Conservation (phyloP, 2,113 vertebrate species). For the Noturus placidus region DNA sequence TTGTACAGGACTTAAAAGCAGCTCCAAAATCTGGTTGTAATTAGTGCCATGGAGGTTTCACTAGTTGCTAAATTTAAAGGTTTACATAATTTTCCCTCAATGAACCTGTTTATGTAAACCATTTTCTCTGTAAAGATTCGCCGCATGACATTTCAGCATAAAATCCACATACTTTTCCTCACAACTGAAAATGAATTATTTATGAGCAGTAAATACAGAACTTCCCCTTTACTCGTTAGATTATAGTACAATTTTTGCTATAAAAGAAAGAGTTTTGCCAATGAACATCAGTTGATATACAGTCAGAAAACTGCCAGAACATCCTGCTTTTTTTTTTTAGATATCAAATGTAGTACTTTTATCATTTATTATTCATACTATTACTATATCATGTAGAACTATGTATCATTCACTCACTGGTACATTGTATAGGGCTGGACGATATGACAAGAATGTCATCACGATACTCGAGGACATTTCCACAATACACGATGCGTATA, state of each 20-base stretch:
- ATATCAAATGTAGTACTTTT: not conserved
- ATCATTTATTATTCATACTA: too few relatives aligned
- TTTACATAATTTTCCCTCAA: not conserved
- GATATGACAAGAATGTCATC: too few relatives aligned
- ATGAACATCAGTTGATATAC: not conserved
- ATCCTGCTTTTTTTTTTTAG: not conserved
- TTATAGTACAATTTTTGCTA: not conserved
- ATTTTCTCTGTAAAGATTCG: not conserved
- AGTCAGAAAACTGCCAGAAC: not conserved
- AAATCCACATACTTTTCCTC: not conserved
- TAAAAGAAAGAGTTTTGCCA: not conserved
- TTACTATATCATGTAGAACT: not conserved
- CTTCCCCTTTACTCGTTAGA: not conserved
- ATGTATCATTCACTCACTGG: not conserved
- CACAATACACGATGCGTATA: too few relatives aligned
- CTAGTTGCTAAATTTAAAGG: not conserved
- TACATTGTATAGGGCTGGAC: not conserved
- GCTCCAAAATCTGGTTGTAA: conserved; percentile 1
- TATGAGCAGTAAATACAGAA: not conserved
- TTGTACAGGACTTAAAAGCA: not conserved
- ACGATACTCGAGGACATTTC: too few relatives aligned
- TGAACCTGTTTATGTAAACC: not conserved
- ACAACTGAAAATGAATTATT: not conserved
- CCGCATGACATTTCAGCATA: not conserved
- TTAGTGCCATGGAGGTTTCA: not conserved